Conservation (phyloP, 1,140 invertebrate genomes). For the Ceratina australensis region DNA sequence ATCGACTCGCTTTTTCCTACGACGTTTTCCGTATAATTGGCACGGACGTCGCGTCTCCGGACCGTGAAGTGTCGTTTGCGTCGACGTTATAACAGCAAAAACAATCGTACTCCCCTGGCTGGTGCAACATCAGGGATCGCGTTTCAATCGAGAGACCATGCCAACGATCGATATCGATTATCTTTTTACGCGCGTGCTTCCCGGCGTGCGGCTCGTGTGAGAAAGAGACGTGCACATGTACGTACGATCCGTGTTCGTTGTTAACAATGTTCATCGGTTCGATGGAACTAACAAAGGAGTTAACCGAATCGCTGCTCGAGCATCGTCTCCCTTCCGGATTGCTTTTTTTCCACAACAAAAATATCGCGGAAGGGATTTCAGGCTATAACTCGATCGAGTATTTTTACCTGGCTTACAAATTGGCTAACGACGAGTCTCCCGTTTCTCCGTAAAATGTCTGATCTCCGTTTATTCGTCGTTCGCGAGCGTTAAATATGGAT, state of each 20-base stretch:
- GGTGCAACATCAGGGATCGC: constrained; percentile 1
- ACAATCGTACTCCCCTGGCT: neutral
- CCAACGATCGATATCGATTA: constrained; percentile 43
- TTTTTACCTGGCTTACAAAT: too few relatives aligned
- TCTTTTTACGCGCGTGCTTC: constrained; percentile 24
- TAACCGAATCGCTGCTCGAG: neutral
- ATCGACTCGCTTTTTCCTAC: constrained; percentile 21
- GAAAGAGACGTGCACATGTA: too few relatives aligned
- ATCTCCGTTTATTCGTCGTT: too few relatives aligned
- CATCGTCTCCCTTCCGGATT: neutral
- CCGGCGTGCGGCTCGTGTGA: neutral
- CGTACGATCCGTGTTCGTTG: too few relatives aligned
- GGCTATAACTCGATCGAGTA: too few relatives aligned
- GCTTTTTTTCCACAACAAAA: neutral
- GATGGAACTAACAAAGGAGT: neutral
- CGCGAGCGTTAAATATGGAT: too few relatives aligned
- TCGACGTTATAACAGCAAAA: constrained; percentile 40
- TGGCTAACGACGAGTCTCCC: too few relatives aligned
- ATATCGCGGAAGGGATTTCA: too few relatives aligned
- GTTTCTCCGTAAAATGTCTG: too few relatives aligned
- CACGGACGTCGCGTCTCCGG: constrained; percentile 1
- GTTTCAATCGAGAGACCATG: constrained; percentile 20
- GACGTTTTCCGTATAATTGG: constrained; percentile 36
- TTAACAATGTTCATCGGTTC: constrained; percentile 5
- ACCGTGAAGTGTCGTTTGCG: constrained; percentile 40